Evolutionary conservation across 2,113 vertebrate genomes (phyloP).

Genomic region (Lophochroa leadbeateri): DNA sequence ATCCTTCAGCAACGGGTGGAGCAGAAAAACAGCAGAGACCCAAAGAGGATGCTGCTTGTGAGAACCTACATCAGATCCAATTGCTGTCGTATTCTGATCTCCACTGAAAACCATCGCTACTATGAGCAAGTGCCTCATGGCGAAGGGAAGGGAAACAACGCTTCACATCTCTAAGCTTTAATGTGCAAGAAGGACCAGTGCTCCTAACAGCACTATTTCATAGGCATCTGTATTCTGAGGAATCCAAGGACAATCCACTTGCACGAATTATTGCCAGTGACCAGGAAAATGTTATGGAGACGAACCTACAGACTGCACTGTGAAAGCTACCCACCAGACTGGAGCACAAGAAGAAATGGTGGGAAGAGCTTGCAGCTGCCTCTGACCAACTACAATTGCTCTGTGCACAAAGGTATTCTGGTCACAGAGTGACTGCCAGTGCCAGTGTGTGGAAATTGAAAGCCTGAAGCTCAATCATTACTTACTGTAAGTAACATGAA

Average conservation of each 20-base stretch:
- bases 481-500: background rate
- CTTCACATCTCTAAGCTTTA: background rate
- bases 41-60: background rate
- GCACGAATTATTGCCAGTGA: background rate
- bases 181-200: background rate
- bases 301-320: background rate
- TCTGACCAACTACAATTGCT: background rate
- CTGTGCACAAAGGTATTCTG: background rate
- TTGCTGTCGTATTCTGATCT: rapidly evolving
- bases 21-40: background rate
- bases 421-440: background rate
- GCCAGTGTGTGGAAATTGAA: background rate
- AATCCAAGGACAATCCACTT: background rate
- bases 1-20: background rate
- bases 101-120: background rate
- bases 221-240: background rate
- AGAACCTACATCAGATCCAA: background rate
- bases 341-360: background rate
- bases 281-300: background rate
- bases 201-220: background rate
- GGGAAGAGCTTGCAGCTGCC: background rate
- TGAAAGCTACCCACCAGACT: background rate
- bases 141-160: background rate
- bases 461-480: background rate
- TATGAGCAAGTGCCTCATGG: rapidly evolving